Evolutionary conservation across 64 coral and sea anemone genomes (phyloP).

Genomic region (Actinia equina): DNA sequence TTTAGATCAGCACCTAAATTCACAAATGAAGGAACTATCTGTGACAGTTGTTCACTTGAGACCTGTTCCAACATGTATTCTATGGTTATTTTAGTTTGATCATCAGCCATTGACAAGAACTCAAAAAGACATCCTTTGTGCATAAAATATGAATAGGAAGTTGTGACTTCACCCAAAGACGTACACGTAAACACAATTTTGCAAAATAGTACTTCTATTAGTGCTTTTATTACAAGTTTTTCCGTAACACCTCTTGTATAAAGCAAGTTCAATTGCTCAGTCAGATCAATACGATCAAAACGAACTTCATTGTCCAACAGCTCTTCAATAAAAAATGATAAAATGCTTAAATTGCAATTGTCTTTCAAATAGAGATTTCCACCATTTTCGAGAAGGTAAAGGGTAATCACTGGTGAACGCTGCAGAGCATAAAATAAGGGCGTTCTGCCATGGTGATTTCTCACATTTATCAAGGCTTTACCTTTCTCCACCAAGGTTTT

Average conservation of each 20-base stretch:
- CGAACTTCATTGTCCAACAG: not conserved
- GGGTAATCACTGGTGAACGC: not conserved
- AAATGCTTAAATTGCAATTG: not conserved
- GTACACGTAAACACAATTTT: not conserved
- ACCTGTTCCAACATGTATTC: not conserved
- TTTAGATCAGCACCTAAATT: slow-evolving; percentile 10
- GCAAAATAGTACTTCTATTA: not conserved
- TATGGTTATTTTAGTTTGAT: not conserved
- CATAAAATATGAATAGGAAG: not conserved
- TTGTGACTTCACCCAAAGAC: not conserved
- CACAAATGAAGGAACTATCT: not conserved
- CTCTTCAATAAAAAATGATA: slow-evolving; percentile 1
- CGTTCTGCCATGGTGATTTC: slow-evolving; percentile 6
- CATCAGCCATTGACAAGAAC: not conserved
- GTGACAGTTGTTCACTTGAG: not conserved
- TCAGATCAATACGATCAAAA: not conserved
- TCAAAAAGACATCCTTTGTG: not conserved
- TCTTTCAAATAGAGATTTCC: not conserved
- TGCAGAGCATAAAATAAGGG: not conserved
- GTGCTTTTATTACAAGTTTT: not conserved
- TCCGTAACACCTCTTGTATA: not conserved
- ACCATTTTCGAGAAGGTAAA: not conserved
- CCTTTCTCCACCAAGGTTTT: not conserved
- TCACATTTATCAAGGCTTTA: not conserved
- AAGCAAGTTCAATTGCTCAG: not conserved